Evolutionary conservation across 2,888 invertebrate species (phyloP).

Genomic region (Euzophera pinguis): DNA sequence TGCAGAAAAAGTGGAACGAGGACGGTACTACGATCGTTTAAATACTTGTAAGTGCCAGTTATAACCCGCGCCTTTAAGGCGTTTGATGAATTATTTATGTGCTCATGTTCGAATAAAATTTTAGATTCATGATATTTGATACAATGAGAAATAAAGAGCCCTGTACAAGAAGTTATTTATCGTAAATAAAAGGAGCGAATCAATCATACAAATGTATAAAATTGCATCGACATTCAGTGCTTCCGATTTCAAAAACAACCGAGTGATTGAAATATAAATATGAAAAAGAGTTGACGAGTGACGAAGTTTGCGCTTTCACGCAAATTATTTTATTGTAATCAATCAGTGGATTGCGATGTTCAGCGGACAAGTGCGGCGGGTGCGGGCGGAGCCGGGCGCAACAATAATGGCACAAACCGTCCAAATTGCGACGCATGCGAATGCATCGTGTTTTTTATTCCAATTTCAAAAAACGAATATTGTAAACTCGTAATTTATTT

Average conservation of each 20-base stretch:
- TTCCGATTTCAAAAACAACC: slow-evolving; percentile 8
- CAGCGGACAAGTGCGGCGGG: slow-evolving; percentile 21
- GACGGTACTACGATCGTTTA: slow-evolving; percentile 19
- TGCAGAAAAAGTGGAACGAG: slow-evolving; percentile 22
- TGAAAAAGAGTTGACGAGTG: slow-evolving; percentile 28
- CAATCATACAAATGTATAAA: neutral
- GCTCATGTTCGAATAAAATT: neutral
- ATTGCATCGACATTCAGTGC: neutral
- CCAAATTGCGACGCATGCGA: slow-evolving; percentile 59
- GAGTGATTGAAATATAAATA: slow-evolving; percentile 12
- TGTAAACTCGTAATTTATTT: slow-evolving; percentile 67
- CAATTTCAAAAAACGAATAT: slow-evolving; percentile 60
- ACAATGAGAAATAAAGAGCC: neutral
- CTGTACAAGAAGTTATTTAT: neutral
- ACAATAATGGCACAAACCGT: slow-evolving; percentile 40
- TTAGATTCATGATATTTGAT: neutral
- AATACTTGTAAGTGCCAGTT: slow-evolving; percentile 16
- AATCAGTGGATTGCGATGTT: slow-evolving; percentile 42
- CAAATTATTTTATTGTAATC: slow-evolving; percentile 59
- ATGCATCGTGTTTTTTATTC: slow-evolving; percentile 54
- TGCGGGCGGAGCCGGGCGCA: slow-evolving; percentile 19
- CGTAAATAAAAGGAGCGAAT: neutral
- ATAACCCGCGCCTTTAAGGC: slow-evolving; percentile 20
- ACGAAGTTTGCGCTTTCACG: slow-evolving; percentile 45
- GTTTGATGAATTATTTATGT: slow-evolving; percentile 20